Conservation (phyloP, 1,140 invertebrate species). For the Drosophila nasuta region DNA sequence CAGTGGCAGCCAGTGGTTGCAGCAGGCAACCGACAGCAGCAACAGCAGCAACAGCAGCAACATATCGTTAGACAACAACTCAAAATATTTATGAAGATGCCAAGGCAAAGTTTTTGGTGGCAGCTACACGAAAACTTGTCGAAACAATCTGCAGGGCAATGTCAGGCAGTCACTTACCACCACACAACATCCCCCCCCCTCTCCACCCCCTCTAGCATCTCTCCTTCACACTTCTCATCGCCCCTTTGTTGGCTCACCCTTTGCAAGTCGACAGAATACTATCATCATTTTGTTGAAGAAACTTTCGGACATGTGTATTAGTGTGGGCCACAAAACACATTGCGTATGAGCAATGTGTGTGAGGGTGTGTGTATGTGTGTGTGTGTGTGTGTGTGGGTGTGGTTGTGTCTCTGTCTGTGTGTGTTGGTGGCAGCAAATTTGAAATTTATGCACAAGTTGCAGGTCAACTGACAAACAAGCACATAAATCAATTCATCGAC, state of each 20-base stretch:
- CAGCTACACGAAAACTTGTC: constrained; percentile 70
- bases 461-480: constrained; percentile 78
- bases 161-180: constrained; percentile 26
- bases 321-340: constrained; percentile 9
- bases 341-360: constrained; percentile 41
- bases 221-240: no score
- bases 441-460: constrained; percentile 79
- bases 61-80: constrained; percentile 66
- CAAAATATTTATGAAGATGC: constrained; percentile 78
- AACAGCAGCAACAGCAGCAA: constrained; percentile 31
- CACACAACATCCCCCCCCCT: background rate
- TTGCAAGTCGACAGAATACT: background rate
- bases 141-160: constrained; percentile 67
- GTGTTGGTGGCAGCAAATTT: constrained; percentile 46
- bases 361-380: constrained; percentile 5
- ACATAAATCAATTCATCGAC: constrained; percentile 80
- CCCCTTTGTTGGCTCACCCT: background rate
- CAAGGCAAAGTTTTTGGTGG: constrained; percentile 59
- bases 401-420: constrained; percentile 4
- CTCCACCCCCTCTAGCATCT: background rate
- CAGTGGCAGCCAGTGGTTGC: constrained; percentile 5
- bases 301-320: constrained; percentile 52
- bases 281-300: constrained; percentile 23
- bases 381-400: constrained; percentile 28
- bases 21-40: constrained; percentile 23